A percentile compares a stretch with the other conserved stretches of the same genome.
Evolutionary conservation across 2,113 vertebrate genomes (phyloP).

Genomic region (Scortum barcoo): DNA sequence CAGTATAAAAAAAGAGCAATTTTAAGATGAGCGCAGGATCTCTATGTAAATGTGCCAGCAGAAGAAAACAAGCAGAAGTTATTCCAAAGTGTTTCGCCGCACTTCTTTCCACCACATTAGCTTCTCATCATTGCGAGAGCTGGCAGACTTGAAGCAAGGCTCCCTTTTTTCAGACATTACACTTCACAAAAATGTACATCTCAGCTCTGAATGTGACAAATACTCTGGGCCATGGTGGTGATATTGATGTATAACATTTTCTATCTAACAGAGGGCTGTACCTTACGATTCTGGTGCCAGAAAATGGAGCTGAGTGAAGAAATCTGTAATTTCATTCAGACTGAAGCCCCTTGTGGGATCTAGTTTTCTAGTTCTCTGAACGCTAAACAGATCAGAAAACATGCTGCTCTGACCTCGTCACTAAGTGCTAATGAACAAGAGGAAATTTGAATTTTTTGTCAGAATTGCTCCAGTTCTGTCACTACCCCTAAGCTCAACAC

Average conservation of each 20-base stretch:
- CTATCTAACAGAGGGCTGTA: neutral
- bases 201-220: slow-evolving; percentile 13
- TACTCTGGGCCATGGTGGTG: neutral
- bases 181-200: neutral
- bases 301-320: neutral
- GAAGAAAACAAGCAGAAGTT: neutral
- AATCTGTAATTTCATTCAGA: neutral
- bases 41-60: neutral
- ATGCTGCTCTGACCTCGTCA: slow-evolving; percentile 6
- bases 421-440: neutral
- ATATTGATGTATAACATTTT: neutral
- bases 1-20: neutral
- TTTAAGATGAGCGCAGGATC: neutral
- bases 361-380: neutral
- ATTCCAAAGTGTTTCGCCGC: neutral
- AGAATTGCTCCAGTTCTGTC: slow-evolving; percentile 31
- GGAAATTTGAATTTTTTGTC: neutral
- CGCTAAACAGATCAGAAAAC: neutral
- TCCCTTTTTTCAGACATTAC: neutral
- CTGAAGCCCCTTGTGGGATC: neutral
- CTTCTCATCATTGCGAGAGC: neutral
- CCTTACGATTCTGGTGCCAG: neutral
- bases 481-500: neutral
- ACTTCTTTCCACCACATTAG: neutral
- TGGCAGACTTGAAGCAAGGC: neutral